Conservation (phyloP, 1,140 invertebrate genomes). For the Psilanteris sp. region DNA sequence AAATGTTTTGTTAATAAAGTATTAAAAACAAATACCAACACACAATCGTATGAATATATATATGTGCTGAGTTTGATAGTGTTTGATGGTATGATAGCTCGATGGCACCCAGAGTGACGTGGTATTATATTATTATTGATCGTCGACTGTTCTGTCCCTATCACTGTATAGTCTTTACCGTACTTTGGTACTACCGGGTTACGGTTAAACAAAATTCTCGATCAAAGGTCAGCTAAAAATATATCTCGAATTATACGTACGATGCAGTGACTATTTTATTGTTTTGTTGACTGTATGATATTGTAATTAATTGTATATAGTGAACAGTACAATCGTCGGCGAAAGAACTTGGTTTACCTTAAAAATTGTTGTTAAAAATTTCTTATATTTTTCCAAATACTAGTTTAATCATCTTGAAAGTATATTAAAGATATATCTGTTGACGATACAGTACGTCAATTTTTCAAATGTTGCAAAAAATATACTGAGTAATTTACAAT, state of each 20-base stretch:
- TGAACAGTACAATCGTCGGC: too few species aligned
- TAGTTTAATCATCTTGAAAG: too few species aligned
- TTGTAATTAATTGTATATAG: too few species aligned
- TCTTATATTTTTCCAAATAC: too few species aligned
- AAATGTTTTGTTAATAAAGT: conserved; percentile 22
- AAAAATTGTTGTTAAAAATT: too few species aligned
- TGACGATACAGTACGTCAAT: too few species aligned
- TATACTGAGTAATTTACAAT: too few species aligned
- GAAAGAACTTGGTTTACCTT: too few species aligned
- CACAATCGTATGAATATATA: conserved; percentile 28
- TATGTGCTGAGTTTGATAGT: conserved; percentile 45
- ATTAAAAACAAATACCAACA: conserved; percentile 42
- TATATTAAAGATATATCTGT: too few species aligned
- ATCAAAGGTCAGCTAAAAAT: conserved; percentile 28
- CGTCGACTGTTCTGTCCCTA: conserved; percentile 70
- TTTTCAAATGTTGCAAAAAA: too few species aligned
- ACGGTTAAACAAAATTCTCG: conserved; percentile 52
- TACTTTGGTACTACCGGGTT: conserved; percentile 73
- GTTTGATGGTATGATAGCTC: conserved; percentile 72
- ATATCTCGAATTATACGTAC: neutral
- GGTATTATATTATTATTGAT: conserved; percentile 77
- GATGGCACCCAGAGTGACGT: conserved; percentile 71
- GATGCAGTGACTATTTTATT: too few species aligned
- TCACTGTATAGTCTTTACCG: conserved; percentile 70
- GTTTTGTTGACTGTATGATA: too few species aligned